Percentiles rank a stretch among this genome's conserved stretches.
These are phyloP conservation scores for Microdon myrmicae DNA, from an alignment of 2,888 invertebrate genomes.

Conservation along the genomic window DNA sequence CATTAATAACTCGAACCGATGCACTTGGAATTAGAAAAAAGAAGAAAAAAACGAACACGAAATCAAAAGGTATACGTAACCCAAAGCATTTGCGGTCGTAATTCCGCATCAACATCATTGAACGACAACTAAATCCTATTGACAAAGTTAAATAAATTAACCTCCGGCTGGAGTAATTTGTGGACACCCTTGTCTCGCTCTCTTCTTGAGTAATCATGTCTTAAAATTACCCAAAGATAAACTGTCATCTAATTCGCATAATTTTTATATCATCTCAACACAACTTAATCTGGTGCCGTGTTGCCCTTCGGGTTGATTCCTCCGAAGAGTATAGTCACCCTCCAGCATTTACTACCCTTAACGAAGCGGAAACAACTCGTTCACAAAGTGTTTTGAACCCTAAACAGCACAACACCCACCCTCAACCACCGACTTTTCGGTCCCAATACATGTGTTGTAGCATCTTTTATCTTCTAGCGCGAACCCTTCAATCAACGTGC, in stretches of 20 bases:
- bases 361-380: slow-evolving; percentile 29
- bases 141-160: slow-evolving; percentile 50
- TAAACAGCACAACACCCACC: slow-evolving; percentile 1
- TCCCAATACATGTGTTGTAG: slow-evolving; percentile 50
- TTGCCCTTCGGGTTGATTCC: slow-evolving; percentile 34
- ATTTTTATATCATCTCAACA: slow-evolving; percentile 53
- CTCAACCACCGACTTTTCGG: no score
- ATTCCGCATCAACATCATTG: slow-evolving; percentile 25
- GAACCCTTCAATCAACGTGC: slow-evolving; percentile 8
- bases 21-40: no score
- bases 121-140: slow-evolving; percentile 38
- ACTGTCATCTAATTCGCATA: slow-evolving; percentile 53
- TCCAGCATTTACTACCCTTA: slow-evolving; percentile 15
- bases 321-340: no score
- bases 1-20: no score
- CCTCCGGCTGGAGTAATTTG: slow-evolving; percentile 37
- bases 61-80: no score
- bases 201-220: no score
- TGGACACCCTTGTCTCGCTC: slow-evolving; percentile 18
- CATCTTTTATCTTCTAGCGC: slow-evolving; percentile 37
- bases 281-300: slow-evolving; percentile 46
- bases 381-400: slow-evolving; percentile 39
- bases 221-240: slow-evolving; percentile 46
- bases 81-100: slow-evolving; percentile 20
- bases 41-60: no score